Evolutionary conservation across 2,113 vertebrate genomes (phyloP).

Genomic region (Hippocampus comes): DNA sequence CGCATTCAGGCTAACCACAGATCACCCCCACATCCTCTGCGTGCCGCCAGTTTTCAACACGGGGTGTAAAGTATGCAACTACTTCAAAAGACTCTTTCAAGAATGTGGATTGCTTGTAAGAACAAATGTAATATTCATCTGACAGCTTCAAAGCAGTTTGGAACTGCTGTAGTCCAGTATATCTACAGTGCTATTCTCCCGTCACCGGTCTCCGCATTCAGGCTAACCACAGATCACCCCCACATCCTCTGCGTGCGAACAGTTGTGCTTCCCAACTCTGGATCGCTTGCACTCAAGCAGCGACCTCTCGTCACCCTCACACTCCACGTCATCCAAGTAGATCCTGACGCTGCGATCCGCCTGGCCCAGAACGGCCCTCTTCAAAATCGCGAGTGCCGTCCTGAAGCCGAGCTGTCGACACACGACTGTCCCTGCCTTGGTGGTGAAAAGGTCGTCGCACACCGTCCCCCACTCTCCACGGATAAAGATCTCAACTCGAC

Average conservation of each 20-base stretch:
- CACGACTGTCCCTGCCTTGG: slow-evolving; percentile 60
- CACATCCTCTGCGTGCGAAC: slow-evolving; percentile 62
- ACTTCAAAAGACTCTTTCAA: background rate
- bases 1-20: too few relatives aligned
- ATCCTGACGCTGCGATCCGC: slow-evolving; percentile 53
- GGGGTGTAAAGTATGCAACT: background rate
- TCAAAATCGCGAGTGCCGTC: slow-evolving; percentile 48
- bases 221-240: slow-evolving; percentile 65
- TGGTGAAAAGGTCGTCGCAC: slow-evolving; percentile 67
- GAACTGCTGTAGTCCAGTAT: background rate
- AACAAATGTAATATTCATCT: background rate
- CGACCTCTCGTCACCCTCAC: slow-evolving; percentile 63
- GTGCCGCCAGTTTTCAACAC: slow-evolving; percentile 1
- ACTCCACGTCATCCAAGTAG: slow-evolving; percentile 70
- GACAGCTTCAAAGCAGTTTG: background rate
- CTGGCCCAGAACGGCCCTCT: slow-evolving; percentile 56
- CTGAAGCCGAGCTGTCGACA: slow-evolving; percentile 71
- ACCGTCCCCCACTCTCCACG: slow-evolving; percentile 70
- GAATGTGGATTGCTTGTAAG: background rate
- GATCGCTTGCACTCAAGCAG: slow-evolving; percentile 68
- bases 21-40: too few relatives aligned
- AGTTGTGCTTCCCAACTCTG: slow-evolving; percentile 68
- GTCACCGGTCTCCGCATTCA: background rate
- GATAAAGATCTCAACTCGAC: slow-evolving; percentile 68
- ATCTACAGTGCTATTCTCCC: background rate